A percentile compares a stretch with the other conserved stretches of the same genome.
Evolutionary conservation across 2,888 invertebrate species (phyloP).

Genomic region (Boloria euphrosyne): DNA sequence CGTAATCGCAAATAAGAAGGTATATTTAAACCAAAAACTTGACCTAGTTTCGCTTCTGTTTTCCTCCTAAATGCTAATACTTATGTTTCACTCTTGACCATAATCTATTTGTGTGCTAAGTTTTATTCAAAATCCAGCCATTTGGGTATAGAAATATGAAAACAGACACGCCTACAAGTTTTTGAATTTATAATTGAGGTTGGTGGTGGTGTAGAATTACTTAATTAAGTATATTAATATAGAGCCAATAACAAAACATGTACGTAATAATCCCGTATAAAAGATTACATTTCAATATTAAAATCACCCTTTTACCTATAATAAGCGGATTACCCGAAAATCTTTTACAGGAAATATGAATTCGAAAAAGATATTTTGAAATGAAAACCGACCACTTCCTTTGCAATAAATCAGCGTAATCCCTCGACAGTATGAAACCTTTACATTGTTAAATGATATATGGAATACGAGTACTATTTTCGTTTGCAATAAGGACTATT

Average conservation of each 20-base stretch:
- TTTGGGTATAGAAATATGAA: too few relatives aligned
- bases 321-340: conserved; percentile 52
- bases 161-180: too few relatives aligned
- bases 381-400: conserved; percentile 57
- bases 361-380: conserved; percentile 44
- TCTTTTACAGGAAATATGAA: conserved; percentile 42
- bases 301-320: conserved; percentile 40
- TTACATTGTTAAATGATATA: conserved; percentile 46
- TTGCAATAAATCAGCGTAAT: conserved; percentile 70
- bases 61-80: too few relatives aligned
- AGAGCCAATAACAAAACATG: conserved; percentile 29
- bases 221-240: conserved; percentile 14
- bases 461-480: conserved; percentile 41
- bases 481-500: conserved; percentile 12
- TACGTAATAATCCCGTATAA: conserved; percentile 16
- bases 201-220: too few relatives aligned
- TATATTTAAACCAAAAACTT: too few relatives aligned
- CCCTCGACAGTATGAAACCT: conserved; percentile 68
- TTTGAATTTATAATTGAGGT: too few relatives aligned
- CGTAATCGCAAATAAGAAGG: too few relatives aligned
- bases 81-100: too few relatives aligned
- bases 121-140: too few relatives aligned
- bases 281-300: conserved; percentile 26
- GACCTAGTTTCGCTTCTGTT: too few relatives aligned
- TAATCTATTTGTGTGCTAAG: too few relatives aligned